These are phyloP conservation scores for Papilio dardanus DNA, from an alignment of 1,140 invertebrate genomes.

Conservation along the genomic window DNA sequence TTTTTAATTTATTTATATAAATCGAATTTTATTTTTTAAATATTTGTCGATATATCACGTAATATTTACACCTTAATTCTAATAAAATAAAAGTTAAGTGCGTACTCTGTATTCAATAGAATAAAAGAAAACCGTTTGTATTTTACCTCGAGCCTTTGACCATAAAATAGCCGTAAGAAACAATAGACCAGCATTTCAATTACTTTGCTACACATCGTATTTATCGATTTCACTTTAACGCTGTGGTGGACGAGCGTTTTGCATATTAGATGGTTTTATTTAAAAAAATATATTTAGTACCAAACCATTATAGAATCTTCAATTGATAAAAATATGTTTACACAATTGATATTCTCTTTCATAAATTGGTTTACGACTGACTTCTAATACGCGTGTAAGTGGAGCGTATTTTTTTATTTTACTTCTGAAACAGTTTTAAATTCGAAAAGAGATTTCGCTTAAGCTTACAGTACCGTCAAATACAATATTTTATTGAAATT, in stretches of 20 bases:
- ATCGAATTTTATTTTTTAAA: too few relatives aligned
- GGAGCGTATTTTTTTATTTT: not conserved
- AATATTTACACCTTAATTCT: not conserved
- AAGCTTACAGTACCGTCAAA: slow-evolving; percentile 10
- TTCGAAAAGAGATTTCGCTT: slow-evolving; percentile 13
- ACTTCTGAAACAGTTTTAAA: not conserved
- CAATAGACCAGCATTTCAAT: slow-evolving; percentile 13
- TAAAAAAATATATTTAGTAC: not conserved
- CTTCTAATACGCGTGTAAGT: not conserved
- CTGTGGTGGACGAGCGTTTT: not conserved
- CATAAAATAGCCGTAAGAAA: slow-evolving; percentile 23
- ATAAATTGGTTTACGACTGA: not conserved
- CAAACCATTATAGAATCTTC: not conserved
- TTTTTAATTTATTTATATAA: too few relatives aligned
- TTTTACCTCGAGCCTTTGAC: not conserved
- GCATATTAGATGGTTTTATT: not conserved
- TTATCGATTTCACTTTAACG: not conserved
- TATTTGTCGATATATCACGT: too few relatives aligned
- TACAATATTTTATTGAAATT: slow-evolving; percentile 25
- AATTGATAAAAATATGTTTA: not conserved
- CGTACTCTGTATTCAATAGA: not conserved
- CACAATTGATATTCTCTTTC: not conserved
- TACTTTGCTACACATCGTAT: slow-evolving; percentile 15
- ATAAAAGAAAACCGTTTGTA: not conserved
- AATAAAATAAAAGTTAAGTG: not conserved